These are phyloP conservation scores for Drosophila erecta DNA, from an alignment of 1,140 invertebrate species.

Conservation along the genomic window DNA sequence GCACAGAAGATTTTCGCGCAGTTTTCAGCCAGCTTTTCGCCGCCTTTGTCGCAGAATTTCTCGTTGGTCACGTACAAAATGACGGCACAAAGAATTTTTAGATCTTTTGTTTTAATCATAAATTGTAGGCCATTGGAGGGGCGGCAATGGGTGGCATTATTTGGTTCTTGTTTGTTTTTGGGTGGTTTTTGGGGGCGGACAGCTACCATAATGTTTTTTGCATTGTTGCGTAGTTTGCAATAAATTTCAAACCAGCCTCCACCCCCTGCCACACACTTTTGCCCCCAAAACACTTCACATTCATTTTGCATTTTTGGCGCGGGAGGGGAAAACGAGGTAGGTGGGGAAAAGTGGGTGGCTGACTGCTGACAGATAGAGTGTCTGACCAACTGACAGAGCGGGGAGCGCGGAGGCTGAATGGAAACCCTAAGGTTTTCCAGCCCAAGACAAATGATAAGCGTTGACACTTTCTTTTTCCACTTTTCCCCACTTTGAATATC, in stretches of 20 bases:
- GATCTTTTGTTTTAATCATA: constrained; percentile 77
- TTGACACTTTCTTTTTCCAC: constrained; percentile 45
- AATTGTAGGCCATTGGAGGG: constrained; percentile 44
- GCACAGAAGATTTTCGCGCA: constrained; percentile 13
- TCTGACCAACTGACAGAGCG: constrained; percentile 44
- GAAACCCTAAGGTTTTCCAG: constrained; percentile 3
- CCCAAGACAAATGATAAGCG: constrained; percentile 66
- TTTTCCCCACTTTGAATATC: constrained; percentile 12
- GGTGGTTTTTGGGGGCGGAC: constrained; percentile 8
- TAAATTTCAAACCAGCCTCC: constrained; percentile 57
- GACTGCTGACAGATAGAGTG: constrained; percentile 40
- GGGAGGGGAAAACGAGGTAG: not conserved
- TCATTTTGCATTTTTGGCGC: constrained; percentile 76
- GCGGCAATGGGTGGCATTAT: no score
- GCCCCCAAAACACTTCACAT: constrained; percentile 53
- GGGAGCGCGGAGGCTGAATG: not conserved
- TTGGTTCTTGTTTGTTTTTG: not conserved
- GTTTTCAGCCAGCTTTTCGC: constrained; percentile 6
- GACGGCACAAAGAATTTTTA: constrained; percentile 44
- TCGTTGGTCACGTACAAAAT: constrained; percentile 60
- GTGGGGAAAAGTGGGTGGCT: constrained; percentile 2
- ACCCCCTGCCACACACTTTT: not conserved
- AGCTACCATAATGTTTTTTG: constrained; percentile 49
- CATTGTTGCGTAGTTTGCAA: constrained; percentile 63
- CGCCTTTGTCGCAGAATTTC: constrained; percentile 35